Evolutionary conservation across 2,888 invertebrate species (phyloP), one percentile per base, ranked within the genome.

Genomic region (Lithodes maja): DNA sequence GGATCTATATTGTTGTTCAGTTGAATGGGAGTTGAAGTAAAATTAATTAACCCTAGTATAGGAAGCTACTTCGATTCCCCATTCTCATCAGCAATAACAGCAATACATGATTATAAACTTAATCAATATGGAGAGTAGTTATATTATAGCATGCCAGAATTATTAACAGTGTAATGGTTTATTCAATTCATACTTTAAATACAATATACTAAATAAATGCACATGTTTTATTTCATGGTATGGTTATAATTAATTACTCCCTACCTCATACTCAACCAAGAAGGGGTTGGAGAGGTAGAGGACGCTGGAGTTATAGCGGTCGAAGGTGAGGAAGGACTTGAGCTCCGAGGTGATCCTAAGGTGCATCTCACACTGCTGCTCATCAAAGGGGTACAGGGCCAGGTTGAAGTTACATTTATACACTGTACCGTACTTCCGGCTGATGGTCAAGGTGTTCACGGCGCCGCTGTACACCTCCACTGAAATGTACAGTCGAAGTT

Each of bases 351-450:
- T 61, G 52, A 91, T 83, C 78, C 86, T 84, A 54, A 91, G 71
- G 33, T 86, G 85, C 86, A 91, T 85, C 53, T 90, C 87, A 74
- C 91, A 91, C 71, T 71, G 17, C 53, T 92, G 92, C 12, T 61
- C 77, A 80, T 92, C 92, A 75, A 92, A 92, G 1, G 92, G 92
- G 55, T 91, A 92, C 68, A 90, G 82, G 1, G 80, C 74, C 17
- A 92, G 86, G 84, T 91, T 79, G 61, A 90, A 92, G 68, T 90
- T 75, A 75, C 92, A 92, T 15, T 85, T 81, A 71, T 86, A 92
- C 53, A 53, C n/a, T 0, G 90, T 92, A n/a, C 86, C 89, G 80
- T 92, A 92, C 50, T 91, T 90, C 17, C 90, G 77, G n/a, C 83
- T 83, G 68, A 92, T 86, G 69, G 88, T 79, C 15, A 92, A 78